Percentiles rank a stretch among this genome's conserved stretches.
These are phyloP conservation scores for Cuculus canorus DNA, from an alignment of 2,797 vertebrate genomes.

Conservation along the genomic window DNA sequence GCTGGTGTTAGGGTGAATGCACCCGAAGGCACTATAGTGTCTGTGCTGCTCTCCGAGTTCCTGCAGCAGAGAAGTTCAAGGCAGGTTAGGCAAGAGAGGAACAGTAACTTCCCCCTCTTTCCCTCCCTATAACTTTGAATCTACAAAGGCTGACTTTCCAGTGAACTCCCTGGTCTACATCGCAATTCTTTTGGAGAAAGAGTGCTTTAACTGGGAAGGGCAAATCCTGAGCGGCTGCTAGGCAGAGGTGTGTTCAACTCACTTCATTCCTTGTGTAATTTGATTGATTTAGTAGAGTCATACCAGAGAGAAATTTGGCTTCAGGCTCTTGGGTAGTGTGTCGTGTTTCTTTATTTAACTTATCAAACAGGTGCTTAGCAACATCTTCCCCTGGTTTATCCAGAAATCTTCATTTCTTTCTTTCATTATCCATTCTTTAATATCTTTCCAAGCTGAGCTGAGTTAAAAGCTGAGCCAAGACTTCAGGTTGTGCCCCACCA, in stretches of 20 bases:
- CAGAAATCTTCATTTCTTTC: neutral
- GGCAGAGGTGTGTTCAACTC: slow-evolving; percentile 20
- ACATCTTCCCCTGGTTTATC: slow-evolving; percentile 27
- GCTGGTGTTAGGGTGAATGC: neutral
- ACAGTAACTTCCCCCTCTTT: neutral
- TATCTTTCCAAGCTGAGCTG: neutral
- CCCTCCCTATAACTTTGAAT: neutral
- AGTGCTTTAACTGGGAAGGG: slow-evolving; percentile 43
- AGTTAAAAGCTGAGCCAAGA: neutral
- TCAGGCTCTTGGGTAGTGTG: neutral
- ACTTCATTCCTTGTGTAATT: slow-evolving; percentile 3
- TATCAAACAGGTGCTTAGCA: slow-evolving; percentile 49
- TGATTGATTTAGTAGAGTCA: slow-evolving; percentile 36
- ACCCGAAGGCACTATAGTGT: neutral
- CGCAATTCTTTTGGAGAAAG: neutral
- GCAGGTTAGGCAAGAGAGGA: slow-evolving; percentile 4
- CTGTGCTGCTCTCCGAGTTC: slow-evolving; percentile 24
- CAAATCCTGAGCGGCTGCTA: slow-evolving; percentile 35
- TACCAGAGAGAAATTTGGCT: slow-evolving; percentile 14
- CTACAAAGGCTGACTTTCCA: slow-evolving; percentile 43
- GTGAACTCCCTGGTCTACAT: slow-evolving; percentile 37
- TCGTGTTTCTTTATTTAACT: slow-evolving; percentile 26
- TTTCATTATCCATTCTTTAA: neutral
- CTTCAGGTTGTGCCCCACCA: neutral
- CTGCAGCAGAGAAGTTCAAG: slow-evolving; percentile 17